A percentile compares a stretch with the other conserved stretches of the same genome.
Evolutionary conservation across 2,888 invertebrate genomes (phyloP).

Genomic region (Prosopocoilus inquinatus): DNA sequence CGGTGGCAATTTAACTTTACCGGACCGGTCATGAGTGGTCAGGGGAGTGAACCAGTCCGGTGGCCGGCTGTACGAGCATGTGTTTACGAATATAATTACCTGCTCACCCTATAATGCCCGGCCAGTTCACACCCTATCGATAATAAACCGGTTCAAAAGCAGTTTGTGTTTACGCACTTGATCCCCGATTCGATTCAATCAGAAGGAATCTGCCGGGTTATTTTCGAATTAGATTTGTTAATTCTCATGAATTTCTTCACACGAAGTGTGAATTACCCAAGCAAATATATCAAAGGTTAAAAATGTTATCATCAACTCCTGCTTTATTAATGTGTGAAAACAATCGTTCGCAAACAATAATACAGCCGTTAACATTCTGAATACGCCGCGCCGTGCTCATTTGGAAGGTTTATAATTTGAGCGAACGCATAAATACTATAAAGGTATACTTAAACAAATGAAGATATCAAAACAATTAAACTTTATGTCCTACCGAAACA

Average conservation of each 20-base stretch:
- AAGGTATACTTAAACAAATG: neutral
- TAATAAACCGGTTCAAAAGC: neutral
- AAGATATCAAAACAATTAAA: neutral
- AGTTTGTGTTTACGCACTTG: neutral
- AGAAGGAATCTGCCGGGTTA: too few species aligned
- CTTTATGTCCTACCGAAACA: neutral
- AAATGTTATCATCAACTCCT: too few species aligned
- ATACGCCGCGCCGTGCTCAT: too few species aligned
- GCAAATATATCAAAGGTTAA: too few species aligned
- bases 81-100: slow-evolving; percentile 29
- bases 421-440: too few species aligned
- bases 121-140: slow-evolving; percentile 3
- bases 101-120: slow-evolving; percentile 15
- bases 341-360: too few species aligned
- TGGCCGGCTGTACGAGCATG: slow-evolving; percentile 20
- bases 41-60: neutral
- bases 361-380: too few species aligned
- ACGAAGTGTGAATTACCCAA: too few species aligned
- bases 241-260: too few species aligned
- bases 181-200: neutral
- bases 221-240: too few species aligned
- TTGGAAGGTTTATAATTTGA: too few species aligned
- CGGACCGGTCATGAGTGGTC: neutral
- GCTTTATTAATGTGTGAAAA: too few species aligned
- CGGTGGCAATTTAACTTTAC: neutral